Evolutionary conservation across 2,888 invertebrate species (phyloP), one percentile per base, ranked within the genome.

Genomic region (Mystacides longicornis): DNA sequence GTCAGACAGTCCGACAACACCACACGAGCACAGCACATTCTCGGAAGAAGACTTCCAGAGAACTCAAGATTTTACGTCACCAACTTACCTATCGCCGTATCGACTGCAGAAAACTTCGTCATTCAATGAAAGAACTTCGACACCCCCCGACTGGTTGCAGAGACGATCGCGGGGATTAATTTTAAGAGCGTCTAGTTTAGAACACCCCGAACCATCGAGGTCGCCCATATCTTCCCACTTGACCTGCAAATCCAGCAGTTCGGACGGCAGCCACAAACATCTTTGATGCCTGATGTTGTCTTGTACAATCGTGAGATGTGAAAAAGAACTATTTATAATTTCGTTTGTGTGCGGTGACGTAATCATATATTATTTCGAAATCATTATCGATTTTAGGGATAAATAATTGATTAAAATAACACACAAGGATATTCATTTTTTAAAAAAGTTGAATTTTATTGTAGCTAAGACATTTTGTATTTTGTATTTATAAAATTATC

Each of bases 171-270:
- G 75, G 50, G 76, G 77, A 0, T 64, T 77, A 52, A 75, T 77
- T 27, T 69, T 77, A 0, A 70, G 77, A 56, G 77, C 77, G 1
- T 74, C 77, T 0, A 77, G 76, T 52, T 64, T 77, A n/a, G 77
- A 77, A 63, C 69, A 75, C 1, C 60, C 54, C 18, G 66, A 70
- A 2, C 62, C 71, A 3, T 62, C 69, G 21, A 51, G 55, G 46
- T 57, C 60, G 9, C 49, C 60, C 20, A 46, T 49, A 48, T 33
- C 58, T 20, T 46, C 57, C 23, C 50, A 47, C 22, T 70, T 2
- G 67, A 70, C 75, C 57, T 67, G 73, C 53, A 75, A 74, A 64
- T 75, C 73, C 59, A 65, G 74, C 54, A 74, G 74, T 64, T 70
- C 70, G 1, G 70, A 73, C 1, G 70, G 73, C 0, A 47, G 56